These are phyloP conservation scores for Ommatoiulus sabulosus DNA, from an alignment of 2,888 invertebrate species.

Conservation along the genomic window DNA sequence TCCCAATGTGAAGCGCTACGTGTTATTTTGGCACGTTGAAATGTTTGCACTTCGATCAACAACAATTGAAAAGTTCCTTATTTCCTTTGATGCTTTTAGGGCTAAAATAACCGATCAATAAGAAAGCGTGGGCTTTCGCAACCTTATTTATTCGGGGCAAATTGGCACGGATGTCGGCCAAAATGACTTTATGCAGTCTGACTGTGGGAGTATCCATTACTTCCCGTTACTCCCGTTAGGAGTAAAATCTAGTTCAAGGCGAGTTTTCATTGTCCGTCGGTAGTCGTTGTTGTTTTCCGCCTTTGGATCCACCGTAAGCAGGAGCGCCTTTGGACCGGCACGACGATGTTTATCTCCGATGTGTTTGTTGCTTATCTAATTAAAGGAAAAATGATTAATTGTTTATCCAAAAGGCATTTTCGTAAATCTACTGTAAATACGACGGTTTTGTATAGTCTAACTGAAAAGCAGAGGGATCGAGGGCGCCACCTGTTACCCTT, in stretches of 20 bases:
- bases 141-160: conserved; percentile 19
- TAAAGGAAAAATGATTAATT: not conserved
- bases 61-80: not conserved
- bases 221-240: not conserved
- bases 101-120: not conserved
- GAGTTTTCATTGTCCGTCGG: not conserved
- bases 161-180: conserved; percentile 34
- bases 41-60: not conserved
- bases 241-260: conserved; percentile 4
- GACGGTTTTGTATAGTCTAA: not conserved
- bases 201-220: not conserved
- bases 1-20: not conserved
- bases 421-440: not conserved
- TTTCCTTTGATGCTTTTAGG: not conserved
- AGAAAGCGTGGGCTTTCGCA: not conserved
- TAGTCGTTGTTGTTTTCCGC: not conserved
- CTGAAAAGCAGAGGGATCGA: not conserved
- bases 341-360: not conserved
- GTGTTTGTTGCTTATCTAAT: not conserved
- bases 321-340: not conserved
- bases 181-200: not conserved
- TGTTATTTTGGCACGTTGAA: conserved; percentile 3
- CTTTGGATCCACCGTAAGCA: too few species aligned
- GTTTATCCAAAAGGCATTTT: conserved; percentile 11
- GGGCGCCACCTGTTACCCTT: conserved; percentile 34